These are phyloP conservation scores for Sternarchorhynchus goeldii DNA, from an alignment of 2,797 vertebrate genomes.

Conservation along the genomic window DNA sequence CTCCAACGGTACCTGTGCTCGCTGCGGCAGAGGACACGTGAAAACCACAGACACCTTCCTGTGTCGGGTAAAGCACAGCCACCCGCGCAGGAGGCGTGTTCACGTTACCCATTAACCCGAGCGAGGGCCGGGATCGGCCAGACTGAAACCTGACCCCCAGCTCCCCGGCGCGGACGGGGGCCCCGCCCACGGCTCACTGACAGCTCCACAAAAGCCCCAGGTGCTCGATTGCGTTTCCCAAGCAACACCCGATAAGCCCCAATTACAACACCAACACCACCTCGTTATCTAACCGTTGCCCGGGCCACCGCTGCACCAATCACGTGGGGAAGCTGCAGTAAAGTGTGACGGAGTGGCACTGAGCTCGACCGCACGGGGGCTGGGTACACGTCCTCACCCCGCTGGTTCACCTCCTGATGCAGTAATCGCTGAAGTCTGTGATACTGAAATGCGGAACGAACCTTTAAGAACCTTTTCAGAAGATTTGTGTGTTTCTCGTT, in stretches of 20 bases:
- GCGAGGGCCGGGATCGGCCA: neutral
- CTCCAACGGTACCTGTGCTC: no score
- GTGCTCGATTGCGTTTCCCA: constrained; percentile 63
- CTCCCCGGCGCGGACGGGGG: constrained; percentile 48
- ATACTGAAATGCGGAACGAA: no score
- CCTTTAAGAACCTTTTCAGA: neutral
- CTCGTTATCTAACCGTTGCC: constrained; percentile 59
- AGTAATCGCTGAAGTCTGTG: no score
- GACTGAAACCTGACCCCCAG: constrained; percentile 39
- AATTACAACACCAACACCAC: constrained; percentile 67
- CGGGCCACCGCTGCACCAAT: constrained; percentile 23
- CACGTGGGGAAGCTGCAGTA: neutral
- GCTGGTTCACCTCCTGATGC: no score
- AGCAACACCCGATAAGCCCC: constrained; percentile 76
- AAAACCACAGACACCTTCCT: neutral
- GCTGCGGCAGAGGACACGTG: no score
- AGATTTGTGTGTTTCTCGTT: neutral
- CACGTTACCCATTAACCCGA: constrained; percentile 4
- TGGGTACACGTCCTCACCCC: no score
- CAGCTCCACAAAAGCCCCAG: constrained; percentile 68
- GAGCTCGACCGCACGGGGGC: no score
- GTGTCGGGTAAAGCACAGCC: neutral
- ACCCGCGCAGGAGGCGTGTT: neutral
- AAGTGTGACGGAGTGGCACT: neutral
- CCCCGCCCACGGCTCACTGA: constrained; percentile 50